Conservation (phyloP, 2,888 invertebrate genomes). For the Amiota minor region DNA sequence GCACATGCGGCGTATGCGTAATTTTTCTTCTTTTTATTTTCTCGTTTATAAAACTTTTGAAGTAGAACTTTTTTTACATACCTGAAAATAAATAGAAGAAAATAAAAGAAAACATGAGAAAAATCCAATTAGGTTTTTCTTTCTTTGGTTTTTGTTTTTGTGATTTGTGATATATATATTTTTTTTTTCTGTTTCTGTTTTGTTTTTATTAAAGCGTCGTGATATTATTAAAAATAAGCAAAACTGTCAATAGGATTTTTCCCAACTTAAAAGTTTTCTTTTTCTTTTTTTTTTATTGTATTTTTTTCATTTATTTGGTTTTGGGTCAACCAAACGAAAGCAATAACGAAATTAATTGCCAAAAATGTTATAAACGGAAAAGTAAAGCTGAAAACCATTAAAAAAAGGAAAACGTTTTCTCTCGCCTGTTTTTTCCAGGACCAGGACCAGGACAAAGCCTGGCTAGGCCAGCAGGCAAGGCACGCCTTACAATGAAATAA, state of each 20-base stretch:
- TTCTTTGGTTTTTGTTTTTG: constrained; percentile 15
- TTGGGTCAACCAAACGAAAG: background rate
- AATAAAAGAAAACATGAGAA: background rate
- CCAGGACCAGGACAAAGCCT: background rate
- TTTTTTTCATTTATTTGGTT: too few relatives aligned
- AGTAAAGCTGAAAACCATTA: constrained; percentile 8
- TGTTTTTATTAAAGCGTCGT: too few relatives aligned
- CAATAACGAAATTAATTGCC: constrained; percentile 13
- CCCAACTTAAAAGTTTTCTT: too few relatives aligned
- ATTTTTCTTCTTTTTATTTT: constrained; percentile 1
- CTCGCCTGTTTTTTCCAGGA: background rate
- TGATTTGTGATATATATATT: too few relatives aligned
- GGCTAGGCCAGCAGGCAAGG: background rate
- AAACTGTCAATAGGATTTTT: too few relatives aligned
- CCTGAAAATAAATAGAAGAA: constrained; percentile 21
- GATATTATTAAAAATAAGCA: too few relatives aligned
- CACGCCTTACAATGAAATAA: constrained; percentile 6
- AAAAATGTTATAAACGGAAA: constrained; percentile 5
- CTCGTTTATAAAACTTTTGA: constrained; percentile 4
- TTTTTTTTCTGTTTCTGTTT: too few relatives aligned
- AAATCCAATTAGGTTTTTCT: constrained; percentile 24
- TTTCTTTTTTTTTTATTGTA: too few relatives aligned
- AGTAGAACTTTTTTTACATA: background rate
- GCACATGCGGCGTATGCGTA: constrained; percentile 16
- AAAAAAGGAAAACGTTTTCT: background rate